phyloP scores from a whole-genome alignment of 1,140 invertebrate species.

The Saccostrea glomerata region DNA sequence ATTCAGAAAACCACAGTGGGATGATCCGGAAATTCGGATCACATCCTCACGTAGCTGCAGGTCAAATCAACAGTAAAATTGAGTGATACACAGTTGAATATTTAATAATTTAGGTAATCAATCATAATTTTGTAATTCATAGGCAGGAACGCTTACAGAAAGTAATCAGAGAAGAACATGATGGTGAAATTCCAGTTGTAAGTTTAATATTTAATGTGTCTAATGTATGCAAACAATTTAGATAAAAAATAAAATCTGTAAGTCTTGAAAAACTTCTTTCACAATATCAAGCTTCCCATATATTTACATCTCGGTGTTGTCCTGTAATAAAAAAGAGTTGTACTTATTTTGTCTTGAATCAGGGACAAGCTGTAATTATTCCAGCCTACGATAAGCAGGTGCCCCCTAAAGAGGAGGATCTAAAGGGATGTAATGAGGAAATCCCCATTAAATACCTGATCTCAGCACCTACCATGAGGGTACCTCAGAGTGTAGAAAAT shows the following conservation, averaged over 20 bases:
- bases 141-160: slow-evolving; percentile 72
- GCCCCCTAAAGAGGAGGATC: slow-evolving; percentile 49
- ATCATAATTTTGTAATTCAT: not conserved
- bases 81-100: too few species aligned
- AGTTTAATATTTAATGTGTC: slow-evolving; percentile 30
- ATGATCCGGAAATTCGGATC: too few species aligned
- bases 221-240: too few species aligned
- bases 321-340: too few species aligned
- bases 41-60: too few species aligned
- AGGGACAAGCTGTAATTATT: slow-evolving; percentile 72
- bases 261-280: too few species aligned
- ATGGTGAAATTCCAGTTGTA: slow-evolving; percentile 73
- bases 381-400: slow-evolving; percentile 62
- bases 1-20: too few species aligned
- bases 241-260: too few species aligned
- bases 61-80: too few species aligned
- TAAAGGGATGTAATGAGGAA: slow-evolving; percentile 63
- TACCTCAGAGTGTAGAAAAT: slow-evolving; percentile 63
- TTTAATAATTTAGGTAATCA: too few species aligned
- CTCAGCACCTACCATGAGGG: slow-evolving; percentile 72
- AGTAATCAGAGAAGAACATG: slow-evolving; percentile 64
- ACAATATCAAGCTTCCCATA: too few species aligned
- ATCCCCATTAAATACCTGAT: slow-evolving; percentile 71
- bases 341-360: slow-evolving; percentile 10
- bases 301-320: too few species aligned